Percentiles rank a stretch among this genome's conserved stretches.
Evolutionary conservation across 1,140 invertebrate species (phyloP).

Genomic region (Hycleus cichorii): DNA sequence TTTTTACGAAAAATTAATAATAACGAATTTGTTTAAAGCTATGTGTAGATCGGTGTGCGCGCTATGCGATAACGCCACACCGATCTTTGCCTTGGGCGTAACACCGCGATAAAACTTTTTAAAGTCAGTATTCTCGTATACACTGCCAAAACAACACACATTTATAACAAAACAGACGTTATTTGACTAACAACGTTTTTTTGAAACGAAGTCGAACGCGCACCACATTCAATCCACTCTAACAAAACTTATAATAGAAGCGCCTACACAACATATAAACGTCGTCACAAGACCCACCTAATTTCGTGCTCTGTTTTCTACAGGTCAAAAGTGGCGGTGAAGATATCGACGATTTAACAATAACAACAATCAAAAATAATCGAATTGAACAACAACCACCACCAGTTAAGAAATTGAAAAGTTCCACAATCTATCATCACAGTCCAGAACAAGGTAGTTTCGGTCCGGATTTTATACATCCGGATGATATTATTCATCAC

Average conservation of each 20-base stretch:
- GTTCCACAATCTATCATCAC: background rate
- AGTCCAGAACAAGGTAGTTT: constrained; percentile 14
- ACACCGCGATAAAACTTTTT: constrained; percentile 8
- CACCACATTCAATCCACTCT: no score
- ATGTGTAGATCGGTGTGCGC: constrained; percentile 10
- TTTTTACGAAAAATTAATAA: no score
- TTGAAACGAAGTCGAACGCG: background rate
- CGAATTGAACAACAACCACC: background rate
- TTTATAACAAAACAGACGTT: background rate
- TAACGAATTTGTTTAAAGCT: no score
- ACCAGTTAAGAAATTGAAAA: background rate
- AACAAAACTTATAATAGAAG: no score
- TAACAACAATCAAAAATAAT: background rate
- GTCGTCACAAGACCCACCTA: background rate
- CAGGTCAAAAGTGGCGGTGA: background rate
- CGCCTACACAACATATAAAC: no score
- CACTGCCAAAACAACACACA: background rate
- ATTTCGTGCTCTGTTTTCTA: background rate
- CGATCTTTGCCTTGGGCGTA: constrained; percentile 31
- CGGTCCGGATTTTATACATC: constrained; percentile 44
- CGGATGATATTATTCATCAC: constrained; percentile 45
- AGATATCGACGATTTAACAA: background rate
- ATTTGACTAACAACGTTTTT: background rate
- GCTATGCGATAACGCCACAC: constrained; percentile 25
- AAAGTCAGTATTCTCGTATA: background rate